phyloP scores from a whole-genome alignment of 2,888 invertebrate species.

The Argynnis bischoffii region DNA sequence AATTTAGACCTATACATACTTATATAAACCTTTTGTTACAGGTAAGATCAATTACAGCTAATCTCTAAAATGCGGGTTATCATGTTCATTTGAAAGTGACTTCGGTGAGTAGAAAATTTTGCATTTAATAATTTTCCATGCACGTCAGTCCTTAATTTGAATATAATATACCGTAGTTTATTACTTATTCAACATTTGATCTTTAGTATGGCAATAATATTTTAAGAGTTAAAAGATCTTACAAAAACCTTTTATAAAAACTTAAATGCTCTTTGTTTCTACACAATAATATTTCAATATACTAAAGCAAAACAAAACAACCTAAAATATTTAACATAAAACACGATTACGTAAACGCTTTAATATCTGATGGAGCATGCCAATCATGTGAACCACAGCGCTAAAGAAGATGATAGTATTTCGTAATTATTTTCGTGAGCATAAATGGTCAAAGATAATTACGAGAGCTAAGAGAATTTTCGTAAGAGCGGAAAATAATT shows the following conservation, averaged over 20 bases:
- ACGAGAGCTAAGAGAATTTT: constrained; percentile 32
- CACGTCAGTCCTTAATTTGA: no score
- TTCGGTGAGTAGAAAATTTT: not conserved
- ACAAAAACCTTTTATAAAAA: no score
- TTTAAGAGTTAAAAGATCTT: no score
- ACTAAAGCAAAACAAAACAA: not conserved
- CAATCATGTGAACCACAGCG: constrained; percentile 35
- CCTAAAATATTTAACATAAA: constrained; percentile 3
- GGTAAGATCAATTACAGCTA: constrained; percentile 32
- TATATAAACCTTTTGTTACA: constrained; percentile 32
- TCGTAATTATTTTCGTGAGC: constrained; percentile 38
- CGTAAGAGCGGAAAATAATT: constrained; percentile 27
- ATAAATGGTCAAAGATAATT: constrained; percentile 39
- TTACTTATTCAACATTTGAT: no score
- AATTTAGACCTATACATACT: not conserved
- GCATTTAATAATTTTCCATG: no score
- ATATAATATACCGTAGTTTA: no score
- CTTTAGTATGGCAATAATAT: no score
- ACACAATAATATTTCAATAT: not conserved
- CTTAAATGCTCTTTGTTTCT: no score
- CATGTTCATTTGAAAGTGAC: not conserved
- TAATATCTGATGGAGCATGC: constrained; percentile 34
- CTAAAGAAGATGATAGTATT: constrained; percentile 35
- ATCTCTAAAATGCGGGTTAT: not conserved
- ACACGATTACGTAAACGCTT: constrained; percentile 8